Evolutionary conservation across 2,888 invertebrate genomes (phyloP).

Genomic region (Pomacea canaliculata): DNA sequence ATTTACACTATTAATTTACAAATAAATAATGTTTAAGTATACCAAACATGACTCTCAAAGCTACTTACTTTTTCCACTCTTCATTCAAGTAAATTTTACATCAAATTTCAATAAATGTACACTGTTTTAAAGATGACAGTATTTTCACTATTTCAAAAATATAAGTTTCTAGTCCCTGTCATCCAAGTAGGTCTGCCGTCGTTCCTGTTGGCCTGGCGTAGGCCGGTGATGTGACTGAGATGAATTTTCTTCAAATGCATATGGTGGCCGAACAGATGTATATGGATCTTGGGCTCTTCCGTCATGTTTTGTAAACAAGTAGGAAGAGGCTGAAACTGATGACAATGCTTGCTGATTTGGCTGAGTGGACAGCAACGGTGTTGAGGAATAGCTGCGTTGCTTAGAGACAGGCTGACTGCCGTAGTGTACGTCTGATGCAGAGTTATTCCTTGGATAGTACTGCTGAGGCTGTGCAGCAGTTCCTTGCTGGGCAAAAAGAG

Average conservation of each 20-base stretch:
- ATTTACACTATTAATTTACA: too few species aligned
- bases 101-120: too few species aligned
- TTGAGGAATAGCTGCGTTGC: neutral
- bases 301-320: conserved; percentile 5
- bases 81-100: too few species aligned
- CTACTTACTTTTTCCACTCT: too few species aligned
- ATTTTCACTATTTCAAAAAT: too few species aligned
- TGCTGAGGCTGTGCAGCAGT: conserved; percentile 3
- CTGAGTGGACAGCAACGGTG: neutral
- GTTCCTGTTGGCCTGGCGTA: conserved; percentile 15
- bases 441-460: neutral
- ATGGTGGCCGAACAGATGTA: conserved; percentile 6
- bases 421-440: conserved; percentile 6
- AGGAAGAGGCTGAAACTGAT: neutral
- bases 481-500: conserved; percentile 25
- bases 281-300: neutral
- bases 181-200: conserved; percentile 33
- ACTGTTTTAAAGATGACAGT: too few species aligned
- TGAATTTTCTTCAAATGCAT: neutral
- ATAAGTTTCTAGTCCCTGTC: conserved; percentile 24
- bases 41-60: too few species aligned
- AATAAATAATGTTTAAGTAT: too few species aligned
- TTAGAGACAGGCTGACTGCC: conserved; percentile 4
- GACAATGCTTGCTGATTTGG: neutral
- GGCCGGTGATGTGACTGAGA: neutral